Base-by-base conservation (phyloP, 2,797 vertebrate species). In the Neoniphon sammara region DNA sequence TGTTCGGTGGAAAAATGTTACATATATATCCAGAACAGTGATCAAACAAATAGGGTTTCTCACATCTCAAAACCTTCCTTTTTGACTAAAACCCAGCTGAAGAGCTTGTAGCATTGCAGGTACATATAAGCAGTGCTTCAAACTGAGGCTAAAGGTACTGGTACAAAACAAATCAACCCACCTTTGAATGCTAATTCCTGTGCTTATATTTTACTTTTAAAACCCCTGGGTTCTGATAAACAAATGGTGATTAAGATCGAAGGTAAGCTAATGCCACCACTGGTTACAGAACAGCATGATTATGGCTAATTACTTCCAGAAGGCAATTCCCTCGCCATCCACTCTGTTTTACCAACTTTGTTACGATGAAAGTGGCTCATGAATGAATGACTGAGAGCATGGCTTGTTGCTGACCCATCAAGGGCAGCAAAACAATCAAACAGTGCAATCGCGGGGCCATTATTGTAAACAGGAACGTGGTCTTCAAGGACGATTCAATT, bases 241-340 rank as follows among this genome's bases (percentile, higher is more conserved):
- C 80, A 85, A 88, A 88, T 76, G 58, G 78, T 87, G 86, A 92
- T 94, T 92, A 89, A 75, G 76, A 84, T 76, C 17, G 46, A 86
- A 91, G 78, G 88, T 90, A 85, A 81, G 69, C 73, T 88, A 85
- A 88, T 69, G 75, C 74, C 80, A 81, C 85, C 73, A 73, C 69
- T 89, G 84, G 87, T 78, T 67, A 75, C 69, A 50, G 77, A 92
- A 80, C 82, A 87, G 87, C 87, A n/a, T 81, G 71, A 89, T 91
- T 88, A 80, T 83, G 82, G 78, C 82, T 92, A 92, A 93, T 91
- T 91, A 88, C 80, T 79, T 87, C 89, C 88, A 90, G 86, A 90
- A 88, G 89, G 89, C 86, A 90, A 83, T 63, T 62, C 57, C 15
- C 64, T 54, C 54, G 25, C 44, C 53, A 53, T 46, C 44, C 72